phyloP scores from a whole-genome alignment of 2,113 vertebrate genomes.

The Himantopus leucocephalus region DNA sequence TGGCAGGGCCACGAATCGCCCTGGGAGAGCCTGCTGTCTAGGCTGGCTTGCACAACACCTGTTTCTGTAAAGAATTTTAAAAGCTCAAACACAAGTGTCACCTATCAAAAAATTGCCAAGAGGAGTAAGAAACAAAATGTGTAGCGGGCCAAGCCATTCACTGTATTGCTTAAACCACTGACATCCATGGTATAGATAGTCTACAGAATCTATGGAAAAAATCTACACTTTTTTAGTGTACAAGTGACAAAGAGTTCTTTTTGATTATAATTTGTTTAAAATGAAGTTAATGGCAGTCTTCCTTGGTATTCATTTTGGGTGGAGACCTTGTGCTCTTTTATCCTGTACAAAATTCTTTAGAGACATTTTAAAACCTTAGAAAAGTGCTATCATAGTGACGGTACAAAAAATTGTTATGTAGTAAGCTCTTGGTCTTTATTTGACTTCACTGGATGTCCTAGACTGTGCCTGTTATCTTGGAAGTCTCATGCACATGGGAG shows the following conservation, averaged over 20 bases:
- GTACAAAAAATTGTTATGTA: not conserved
- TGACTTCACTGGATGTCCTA: not conserved
- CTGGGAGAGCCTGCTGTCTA: not conserved
- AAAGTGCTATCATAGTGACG: not conserved
- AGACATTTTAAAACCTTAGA: not conserved
- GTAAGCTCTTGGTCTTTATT: not conserved
- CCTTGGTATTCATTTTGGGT: not conserved
- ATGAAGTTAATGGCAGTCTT: not conserved
- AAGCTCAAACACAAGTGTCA: rapidly evolving
- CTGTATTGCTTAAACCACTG: not conserved
- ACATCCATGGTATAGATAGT: not conserved
- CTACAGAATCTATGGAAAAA: not conserved
- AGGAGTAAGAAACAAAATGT: not conserved
- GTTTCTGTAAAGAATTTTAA: not conserved
- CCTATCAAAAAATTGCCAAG: not conserved
- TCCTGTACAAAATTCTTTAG: not conserved
- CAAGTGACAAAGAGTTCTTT: not conserved
- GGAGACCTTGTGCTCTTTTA: not conserved
- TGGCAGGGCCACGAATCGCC: not conserved
- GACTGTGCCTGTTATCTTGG: not conserved
- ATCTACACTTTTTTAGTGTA: not conserved
- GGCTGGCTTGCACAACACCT: not conserved
- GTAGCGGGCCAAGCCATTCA: not conserved
- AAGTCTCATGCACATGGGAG: not conserved
- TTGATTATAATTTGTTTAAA: not conserved